Evolutionary conservation across 2,113 vertebrate species (phyloP).

Genomic region (Mormyrus lacerda): DNA sequence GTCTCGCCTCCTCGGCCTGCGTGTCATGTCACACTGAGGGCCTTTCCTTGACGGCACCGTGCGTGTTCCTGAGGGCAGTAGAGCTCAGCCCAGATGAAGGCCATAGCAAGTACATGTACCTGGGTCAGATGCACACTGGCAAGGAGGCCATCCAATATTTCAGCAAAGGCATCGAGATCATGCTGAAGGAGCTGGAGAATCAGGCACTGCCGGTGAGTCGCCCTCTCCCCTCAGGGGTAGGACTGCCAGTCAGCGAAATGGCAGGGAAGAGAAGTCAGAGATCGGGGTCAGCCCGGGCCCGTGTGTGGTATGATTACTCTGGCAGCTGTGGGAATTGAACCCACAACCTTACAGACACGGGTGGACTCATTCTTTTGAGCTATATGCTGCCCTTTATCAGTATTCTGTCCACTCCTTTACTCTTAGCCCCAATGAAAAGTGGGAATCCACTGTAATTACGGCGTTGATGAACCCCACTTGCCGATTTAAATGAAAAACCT

Average conservation of each 20-base stretch:
- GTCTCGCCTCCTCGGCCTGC: not conserved
- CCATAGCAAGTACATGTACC: conserved; percentile 71
- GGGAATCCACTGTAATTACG: not conserved
- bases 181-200: conserved; percentile 54
- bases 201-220: conserved; percentile 47
- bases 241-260: too few species aligned
- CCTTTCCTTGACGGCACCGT: conserved; percentile 51
- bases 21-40: not conserved
- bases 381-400: not conserved
- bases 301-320: not conserved
- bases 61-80: conserved; percentile 59
- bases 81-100: conserved; percentile 64
- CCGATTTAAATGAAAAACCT: not conserved
- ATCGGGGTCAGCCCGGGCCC: not conserved
- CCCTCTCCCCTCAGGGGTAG: not conserved
- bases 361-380: not conserved
- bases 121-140: conserved; percentile 67
- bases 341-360: not conserved
- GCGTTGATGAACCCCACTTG: not conserved
- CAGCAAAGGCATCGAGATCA: conserved; percentile 60
- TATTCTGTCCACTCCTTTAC: not conserved
- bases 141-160: conserved; percentile 62
- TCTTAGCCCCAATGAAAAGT: not conserved
- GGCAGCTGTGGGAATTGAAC: not conserved
- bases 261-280: not conserved